Evolutionary conservation across 2,888 invertebrate genomes (phyloP).

Genomic region (Platycheirus albimanus): DNA sequence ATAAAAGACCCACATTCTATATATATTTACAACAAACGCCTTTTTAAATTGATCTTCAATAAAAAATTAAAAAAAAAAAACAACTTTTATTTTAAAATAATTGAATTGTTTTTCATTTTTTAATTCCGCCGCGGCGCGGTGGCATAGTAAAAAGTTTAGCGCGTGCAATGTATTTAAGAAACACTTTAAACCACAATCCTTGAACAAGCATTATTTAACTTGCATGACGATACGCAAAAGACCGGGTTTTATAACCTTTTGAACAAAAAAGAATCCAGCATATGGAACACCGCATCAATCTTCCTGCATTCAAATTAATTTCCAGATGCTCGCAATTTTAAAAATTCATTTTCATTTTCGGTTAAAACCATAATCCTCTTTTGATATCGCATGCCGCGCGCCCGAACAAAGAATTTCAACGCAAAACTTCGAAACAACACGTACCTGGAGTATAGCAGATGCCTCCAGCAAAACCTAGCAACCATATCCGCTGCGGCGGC

Average conservation of each 20-base stretch:
- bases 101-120: too few species aligned
- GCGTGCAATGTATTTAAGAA: too few species aligned
- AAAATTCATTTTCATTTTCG: constrained; percentile 49
- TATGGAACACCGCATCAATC: constrained; percentile 35
- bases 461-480: constrained; percentile 33
- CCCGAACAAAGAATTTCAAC: constrained; percentile 38
- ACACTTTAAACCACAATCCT: too few species aligned
- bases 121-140: too few species aligned
- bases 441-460: constrained; percentile 51
- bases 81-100: too few species aligned
- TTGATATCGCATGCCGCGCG: constrained; percentile 38
- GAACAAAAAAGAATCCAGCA: not conserved
- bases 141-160: too few species aligned
- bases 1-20: too few species aligned
- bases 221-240: not conserved
- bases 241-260: not conserved
- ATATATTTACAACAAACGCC: too few species aligned
- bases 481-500: constrained; percentile 23
- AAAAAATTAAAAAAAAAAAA: too few species aligned
- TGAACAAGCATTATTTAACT: not conserved
- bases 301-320: constrained; percentile 59
- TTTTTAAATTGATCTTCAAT: too few species aligned
- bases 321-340: constrained; percentile 39
- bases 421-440: constrained; percentile 48
- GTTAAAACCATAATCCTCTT: constrained; percentile 56